These are phyloP conservation scores for Amiota minor DNA, from an alignment of 2,888 invertebrate genomes.

Conservation along the genomic window DNA sequence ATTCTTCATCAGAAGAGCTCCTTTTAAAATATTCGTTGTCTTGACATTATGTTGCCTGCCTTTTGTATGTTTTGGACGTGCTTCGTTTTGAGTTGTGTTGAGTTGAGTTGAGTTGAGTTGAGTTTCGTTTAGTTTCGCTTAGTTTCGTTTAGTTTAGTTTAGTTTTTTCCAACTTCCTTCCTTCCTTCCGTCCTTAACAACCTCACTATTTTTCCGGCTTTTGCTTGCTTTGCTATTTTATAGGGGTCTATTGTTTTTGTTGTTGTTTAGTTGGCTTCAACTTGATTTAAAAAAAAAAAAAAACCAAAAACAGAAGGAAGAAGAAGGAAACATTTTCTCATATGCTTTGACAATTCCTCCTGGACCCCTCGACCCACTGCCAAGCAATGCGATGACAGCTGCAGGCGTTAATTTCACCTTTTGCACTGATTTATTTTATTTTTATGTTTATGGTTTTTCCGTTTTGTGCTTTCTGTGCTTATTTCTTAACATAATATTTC, in stretches of 20 bases:
- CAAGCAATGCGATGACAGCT: not conserved
- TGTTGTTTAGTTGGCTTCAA: conserved; percentile 36
- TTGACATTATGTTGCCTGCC: conserved; percentile 33
- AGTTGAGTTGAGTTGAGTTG: not conserved
- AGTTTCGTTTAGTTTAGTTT: not conserved
- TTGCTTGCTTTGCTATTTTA: conserved; percentile 23
- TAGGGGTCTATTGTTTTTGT: not conserved
- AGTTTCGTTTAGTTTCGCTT: conserved; percentile 29
- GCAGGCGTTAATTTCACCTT: conserved; percentile 43
- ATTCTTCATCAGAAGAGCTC: conserved; percentile 16
- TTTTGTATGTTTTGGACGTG: conserved; percentile 37
- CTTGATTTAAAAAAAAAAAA: too few species aligned
- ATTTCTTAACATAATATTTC: conserved; percentile 49
- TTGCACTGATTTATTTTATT: conserved; percentile 51
- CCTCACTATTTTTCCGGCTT: conserved; percentile 7
- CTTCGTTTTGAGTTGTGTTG: not conserved
- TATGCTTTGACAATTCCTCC: too few species aligned
- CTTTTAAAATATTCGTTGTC: conserved; percentile 28
- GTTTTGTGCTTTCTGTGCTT: conserved; percentile 40
- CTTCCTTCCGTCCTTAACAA: too few species aligned
- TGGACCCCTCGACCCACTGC: too few species aligned
- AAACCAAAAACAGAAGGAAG: too few species aligned
- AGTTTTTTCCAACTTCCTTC: too few species aligned
- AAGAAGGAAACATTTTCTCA: too few species aligned
- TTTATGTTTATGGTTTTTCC: conserved; percentile 13